Conservation (phyloP, 2,888 invertebrate genomes). For the Yponomeuta plumbellus region DNA sequence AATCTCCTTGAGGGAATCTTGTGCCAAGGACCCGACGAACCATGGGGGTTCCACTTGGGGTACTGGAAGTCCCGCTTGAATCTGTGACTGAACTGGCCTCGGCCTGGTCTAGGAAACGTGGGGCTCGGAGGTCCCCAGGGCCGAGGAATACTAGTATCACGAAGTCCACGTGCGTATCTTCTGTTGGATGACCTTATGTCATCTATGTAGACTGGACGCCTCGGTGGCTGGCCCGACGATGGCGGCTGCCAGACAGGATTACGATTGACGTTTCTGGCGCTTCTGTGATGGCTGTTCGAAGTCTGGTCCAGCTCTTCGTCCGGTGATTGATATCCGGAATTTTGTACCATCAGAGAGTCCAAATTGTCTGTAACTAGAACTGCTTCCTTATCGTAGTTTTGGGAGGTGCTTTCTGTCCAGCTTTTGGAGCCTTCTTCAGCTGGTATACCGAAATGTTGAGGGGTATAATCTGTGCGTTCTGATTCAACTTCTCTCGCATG, state of each 20-base stretch:
- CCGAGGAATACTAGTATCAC: background rate
- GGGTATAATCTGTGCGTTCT: too few species aligned
- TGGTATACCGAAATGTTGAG: too few species aligned
- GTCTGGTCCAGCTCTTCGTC: background rate
- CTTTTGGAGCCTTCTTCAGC: too few species aligned
- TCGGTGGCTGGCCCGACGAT: slow-evolving; percentile 13
- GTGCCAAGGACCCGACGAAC: background rate
- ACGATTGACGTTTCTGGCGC: slow-evolving; percentile 4
- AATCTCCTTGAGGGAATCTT: background rate
- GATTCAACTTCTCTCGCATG: too few species aligned
- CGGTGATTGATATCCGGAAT: too few species aligned
- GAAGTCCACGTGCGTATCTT: slow-evolving; percentile 14
- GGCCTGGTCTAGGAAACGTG: too few species aligned
- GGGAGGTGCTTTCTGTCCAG: too few species aligned
- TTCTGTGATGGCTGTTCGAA: slow-evolving; percentile 7
- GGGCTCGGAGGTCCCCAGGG: background rate
- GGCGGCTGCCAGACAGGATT: slow-evolving; percentile 16
- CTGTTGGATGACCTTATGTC: slow-evolving; percentile 14
- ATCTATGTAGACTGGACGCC: slow-evolving; percentile 10
- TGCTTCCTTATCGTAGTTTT: too few species aligned
- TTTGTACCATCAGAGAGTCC: too few species aligned
- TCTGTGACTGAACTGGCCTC: background rate
- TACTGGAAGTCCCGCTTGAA: background rate
- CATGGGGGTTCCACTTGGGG: slow-evolving; percentile 7
- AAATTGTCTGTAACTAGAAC: too few species aligned